Evolutionary conservation across 2,113 vertebrate genomes (phyloP).

Genomic region (Solenodon paradoxus): DNA sequence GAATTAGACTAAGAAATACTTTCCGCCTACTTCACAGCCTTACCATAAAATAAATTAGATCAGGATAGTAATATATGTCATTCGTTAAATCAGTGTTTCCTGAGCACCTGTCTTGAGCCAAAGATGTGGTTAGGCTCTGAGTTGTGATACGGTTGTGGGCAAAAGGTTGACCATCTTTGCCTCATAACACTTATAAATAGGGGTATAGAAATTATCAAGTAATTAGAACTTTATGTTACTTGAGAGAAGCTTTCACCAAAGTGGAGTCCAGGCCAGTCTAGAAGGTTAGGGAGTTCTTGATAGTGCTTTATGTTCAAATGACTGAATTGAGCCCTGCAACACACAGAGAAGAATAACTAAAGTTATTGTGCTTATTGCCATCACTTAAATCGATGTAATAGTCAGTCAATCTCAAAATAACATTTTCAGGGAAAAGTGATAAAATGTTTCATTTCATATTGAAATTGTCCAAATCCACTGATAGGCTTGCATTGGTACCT

Average conservation of each 20-base stretch:
- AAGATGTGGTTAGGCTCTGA: background rate
- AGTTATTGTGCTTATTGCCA: background rate
- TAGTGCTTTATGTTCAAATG: background rate
- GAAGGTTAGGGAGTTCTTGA: background rate
- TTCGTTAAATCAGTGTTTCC: background rate
- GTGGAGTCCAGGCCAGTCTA: background rate
- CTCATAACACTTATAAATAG: background rate
- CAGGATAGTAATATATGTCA: background rate
- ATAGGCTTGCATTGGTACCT: conserved; percentile 12
- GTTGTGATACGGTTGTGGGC: background rate
- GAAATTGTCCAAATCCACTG: background rate
- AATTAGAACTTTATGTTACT: background rate
- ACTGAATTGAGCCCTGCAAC: background rate
- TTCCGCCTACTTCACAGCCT: background rate
- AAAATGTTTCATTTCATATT: background rate
- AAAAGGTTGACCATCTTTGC: background rate
- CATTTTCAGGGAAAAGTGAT: background rate
- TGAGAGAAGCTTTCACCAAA: background rate
- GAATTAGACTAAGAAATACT: background rate
- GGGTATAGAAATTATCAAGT: background rate
- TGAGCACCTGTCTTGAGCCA: background rate
- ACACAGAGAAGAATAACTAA: background rate
- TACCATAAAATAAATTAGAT: background rate
- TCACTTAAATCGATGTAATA: background rate
- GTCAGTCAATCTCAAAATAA: background rate